Base-by-base conservation (phyloP, 2,888 invertebrate genomes). In the Volucella zonaria region DNA sequence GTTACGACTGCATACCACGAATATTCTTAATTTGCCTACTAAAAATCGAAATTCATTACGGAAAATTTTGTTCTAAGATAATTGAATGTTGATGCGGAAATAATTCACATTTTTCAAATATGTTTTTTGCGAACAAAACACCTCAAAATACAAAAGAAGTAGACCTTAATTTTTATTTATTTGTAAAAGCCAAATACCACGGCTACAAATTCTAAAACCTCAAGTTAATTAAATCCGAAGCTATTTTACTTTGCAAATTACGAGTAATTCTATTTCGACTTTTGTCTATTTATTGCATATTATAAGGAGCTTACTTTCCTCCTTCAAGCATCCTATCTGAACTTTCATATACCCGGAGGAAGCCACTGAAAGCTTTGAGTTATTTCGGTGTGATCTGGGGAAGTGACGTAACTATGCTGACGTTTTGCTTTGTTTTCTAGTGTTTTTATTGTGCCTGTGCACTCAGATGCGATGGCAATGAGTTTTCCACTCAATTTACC, bases 191-290 rank as follows among this genome's bases (percentile, higher is more conserved):
- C 23, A 23, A 23, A 23, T 23, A 4, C 23, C 2, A 23, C 23
- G 9, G 42, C 75, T 56, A 51, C 49, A 59, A 40, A 51, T 49
- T 58, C 23, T 10, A 15, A 49, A 43, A 75, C 67, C 58, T 52
- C 31, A 76, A 76, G 68, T 76, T 76, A 68, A 76, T 76, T 76
- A 76, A 76, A 68, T 76, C 31, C 31, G 59, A 49, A 52, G 67
- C 59, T 58, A 68, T 68, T 59, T 15, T 43, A 59, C 51, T 68
- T 43, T 68, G 59, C 15, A 76, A 52, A 67, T 67, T 11, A n/a
- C n/a, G n/a, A n/a, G n/a, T n/a, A 51, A 52, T 51, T 15, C 42
- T 49, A 66, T 67, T 67, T 15, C 18, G 11, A 52, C 43, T 42
- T 18, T 14, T 42, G 12, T 49, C 58, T 56, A 67, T 67, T 75